These are phyloP conservation scores for Dascillus cervinus DNA, from an alignment of 2,888 invertebrate genomes.

Conservation along the genomic window DNA sequence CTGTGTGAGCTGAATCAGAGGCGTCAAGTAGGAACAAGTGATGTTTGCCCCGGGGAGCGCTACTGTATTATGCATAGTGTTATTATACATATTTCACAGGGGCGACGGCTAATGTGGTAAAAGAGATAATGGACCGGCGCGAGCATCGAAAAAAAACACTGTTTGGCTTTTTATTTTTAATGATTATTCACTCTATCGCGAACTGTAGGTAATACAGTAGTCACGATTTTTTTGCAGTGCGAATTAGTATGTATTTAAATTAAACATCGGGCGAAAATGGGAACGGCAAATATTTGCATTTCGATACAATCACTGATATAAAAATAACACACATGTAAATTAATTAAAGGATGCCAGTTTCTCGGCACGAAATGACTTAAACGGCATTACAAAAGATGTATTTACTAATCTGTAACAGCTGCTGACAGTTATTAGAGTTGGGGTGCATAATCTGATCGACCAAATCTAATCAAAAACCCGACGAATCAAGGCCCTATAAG, in stretches of 20 bases:
- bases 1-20: neutral
- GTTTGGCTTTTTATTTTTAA: conserved; percentile 27
- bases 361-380: too few species aligned
- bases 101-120: conserved; percentile 28
- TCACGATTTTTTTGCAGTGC: too few species aligned
- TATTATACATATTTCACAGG: conserved; percentile 38
- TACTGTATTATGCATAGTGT: conserved; percentile 35
- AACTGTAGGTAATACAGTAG: neutral
- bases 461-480: conserved; percentile 28
- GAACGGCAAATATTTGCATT: too few species aligned
- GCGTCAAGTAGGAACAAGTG: conserved; percentile 1
- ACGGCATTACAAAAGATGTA: too few species aligned
- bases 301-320: too few species aligned
- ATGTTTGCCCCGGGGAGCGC: conserved; percentile 14
- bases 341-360: too few species aligned
- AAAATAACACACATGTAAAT: too few species aligned
- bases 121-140: conserved; percentile 28
- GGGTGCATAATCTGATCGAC: conserved; percentile 29
- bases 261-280: too few species aligned
- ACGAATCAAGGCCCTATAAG: conserved; percentile 20
- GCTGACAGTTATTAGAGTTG: conserved; percentile 19
- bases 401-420: conserved; percentile 26
- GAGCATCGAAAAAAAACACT: conserved; percentile 24
- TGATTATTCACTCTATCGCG: conserved; percentile 17
- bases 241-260: too few species aligned